Conservation (phyloP, 2,888 invertebrate genomes). For the Phlogophora meticulosa region DNA sequence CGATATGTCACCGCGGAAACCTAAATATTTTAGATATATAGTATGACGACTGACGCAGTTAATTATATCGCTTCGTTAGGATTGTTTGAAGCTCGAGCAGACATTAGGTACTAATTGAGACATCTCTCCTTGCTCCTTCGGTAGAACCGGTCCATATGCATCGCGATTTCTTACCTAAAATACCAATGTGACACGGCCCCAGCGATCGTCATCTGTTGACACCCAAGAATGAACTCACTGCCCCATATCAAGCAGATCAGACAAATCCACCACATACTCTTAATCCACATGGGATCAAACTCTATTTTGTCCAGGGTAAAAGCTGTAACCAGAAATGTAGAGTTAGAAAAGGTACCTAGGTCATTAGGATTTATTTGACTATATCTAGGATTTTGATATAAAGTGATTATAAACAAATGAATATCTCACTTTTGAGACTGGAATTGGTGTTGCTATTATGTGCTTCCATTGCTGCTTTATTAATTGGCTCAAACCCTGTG, state of each 20-base stretch:
- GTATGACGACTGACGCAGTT: no score
- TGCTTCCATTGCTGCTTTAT: conserved; percentile 76
- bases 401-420: no score
- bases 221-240: conserved; percentile 98
- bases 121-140: neutral
- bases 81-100: no score
- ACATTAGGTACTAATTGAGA: neutral
- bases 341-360: neutral
- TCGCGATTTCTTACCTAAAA: conserved; percentile 92
- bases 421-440: conserved; percentile 82
- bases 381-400: no score
- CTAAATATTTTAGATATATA: no score
- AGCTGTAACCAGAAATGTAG: conserved; percentile 69
- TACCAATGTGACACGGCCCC: conserved; percentile 99
- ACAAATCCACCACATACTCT: conserved; percentile 98
- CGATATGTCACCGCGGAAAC: no score
- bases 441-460: conserved; percentile 74
- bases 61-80: no score
- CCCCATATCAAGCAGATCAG: conserved; percentile 97
- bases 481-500: conserved; percentile 70
- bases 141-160: neutral
- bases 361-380: no score
- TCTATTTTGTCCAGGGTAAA: conserved; percentile 91
- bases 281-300: conserved; percentile 95
- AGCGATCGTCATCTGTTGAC: conserved; percentile 98